Conservation (phyloP, 2,888 invertebrate species). For the Timema cristinae region DNA sequence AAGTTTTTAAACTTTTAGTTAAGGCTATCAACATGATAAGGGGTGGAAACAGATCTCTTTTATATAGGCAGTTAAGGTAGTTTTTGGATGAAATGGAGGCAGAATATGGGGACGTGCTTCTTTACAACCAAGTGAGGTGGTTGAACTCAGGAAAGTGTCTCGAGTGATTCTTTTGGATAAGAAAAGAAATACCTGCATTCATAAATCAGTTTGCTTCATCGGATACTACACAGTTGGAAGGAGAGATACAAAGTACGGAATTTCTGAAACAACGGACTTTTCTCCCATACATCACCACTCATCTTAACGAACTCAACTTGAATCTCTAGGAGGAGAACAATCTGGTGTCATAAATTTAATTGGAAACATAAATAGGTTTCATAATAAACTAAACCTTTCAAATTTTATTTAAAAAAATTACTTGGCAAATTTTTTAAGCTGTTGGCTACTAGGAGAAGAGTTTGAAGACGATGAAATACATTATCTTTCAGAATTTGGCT, state of each 20-base stretch:
- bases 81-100: neutral
- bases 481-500: neutral
- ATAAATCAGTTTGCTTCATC: constrained; percentile 4
- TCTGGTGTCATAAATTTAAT: neutral
- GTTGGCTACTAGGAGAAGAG: neutral
- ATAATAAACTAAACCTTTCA: neutral
- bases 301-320: constrained; percentile 13
- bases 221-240: neutral
- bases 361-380: constrained; percentile 3
- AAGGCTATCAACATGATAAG: constrained; percentile 15
- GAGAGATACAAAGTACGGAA: neutral
- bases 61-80: constrained; percentile 1
- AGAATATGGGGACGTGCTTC: constrained; percentile 11
- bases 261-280: neutral
- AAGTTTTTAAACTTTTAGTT: constrained; percentile 11
- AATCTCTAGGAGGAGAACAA: neutral
- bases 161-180: neutral
- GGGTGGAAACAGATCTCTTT: constrained; percentile 8
- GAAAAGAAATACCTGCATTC: constrained; percentile 8
- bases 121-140: constrained; percentile 13
- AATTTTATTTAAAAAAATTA: neutral
- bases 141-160: neutral
- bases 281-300: neutral
- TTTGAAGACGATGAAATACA: neutral
- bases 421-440: neutral